Percentiles rank a stretch among this genome's conserved stretches.
phyloP scores from a whole-genome alignment of 2,113 vertebrate species.

The Jaculus jaculus region DNA sequence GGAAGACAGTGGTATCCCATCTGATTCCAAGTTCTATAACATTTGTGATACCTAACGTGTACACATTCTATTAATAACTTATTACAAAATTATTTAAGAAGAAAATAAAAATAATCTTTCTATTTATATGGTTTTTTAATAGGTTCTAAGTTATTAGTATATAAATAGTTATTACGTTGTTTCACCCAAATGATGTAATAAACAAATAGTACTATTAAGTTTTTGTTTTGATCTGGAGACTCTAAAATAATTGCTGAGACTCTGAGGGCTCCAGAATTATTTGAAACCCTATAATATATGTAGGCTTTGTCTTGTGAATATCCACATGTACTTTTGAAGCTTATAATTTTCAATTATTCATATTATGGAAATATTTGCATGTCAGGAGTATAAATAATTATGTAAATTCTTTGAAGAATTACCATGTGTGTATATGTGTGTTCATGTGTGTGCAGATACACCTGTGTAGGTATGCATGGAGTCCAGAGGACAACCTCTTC shows the following conservation, averaged over 20 bases:
- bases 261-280: not conserved
- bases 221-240: constrained; percentile 16
- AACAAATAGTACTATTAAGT: not conserved
- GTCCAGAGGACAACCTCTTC: too few species aligned
- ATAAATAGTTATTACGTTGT: constrained; percentile 3
- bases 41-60: not conserved
- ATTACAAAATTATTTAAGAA: not conserved
- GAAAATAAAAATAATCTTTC: not conserved
- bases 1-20: not conserved
- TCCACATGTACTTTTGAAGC: not conserved
- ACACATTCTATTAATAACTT: not conserved
- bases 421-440: too few species aligned
- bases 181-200: constrained; percentile 8
- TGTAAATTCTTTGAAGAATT: not conserved
- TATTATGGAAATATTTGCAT: not conserved
- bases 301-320: constrained; percentile 18
- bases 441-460: too few species aligned
- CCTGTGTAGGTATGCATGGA: too few species aligned
- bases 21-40: not conserved
- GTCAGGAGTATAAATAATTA: not conserved
- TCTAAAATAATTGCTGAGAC: not conserved
- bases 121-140: constrained; percentile 35
- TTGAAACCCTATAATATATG: constrained; percentile 29
- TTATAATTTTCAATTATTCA: not conserved
- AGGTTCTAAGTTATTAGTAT: not conserved